phyloP scores from a whole-genome alignment of 2,888 invertebrate species.

The Dioctria rufipes region DNA sequence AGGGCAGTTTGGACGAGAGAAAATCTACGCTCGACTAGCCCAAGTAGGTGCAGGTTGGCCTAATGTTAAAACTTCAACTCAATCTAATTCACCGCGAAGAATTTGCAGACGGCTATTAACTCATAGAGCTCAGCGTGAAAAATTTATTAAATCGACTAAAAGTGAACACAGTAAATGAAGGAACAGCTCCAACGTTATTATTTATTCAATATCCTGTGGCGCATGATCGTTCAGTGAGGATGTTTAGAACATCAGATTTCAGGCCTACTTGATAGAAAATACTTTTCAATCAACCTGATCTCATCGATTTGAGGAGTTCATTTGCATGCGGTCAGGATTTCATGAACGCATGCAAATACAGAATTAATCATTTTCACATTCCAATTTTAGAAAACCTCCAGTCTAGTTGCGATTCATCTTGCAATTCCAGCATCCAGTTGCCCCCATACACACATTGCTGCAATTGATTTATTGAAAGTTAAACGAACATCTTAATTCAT shows the following conservation, averaged over 20 bases:
- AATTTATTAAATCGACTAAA: slow-evolving; percentile 52
- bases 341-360: slow-evolving; percentile 27
- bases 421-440: slow-evolving; percentile 39
- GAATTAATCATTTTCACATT: slow-evolving; percentile 50
- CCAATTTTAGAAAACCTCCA: slow-evolving; percentile 45
- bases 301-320: slow-evolving; percentile 35
- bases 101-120: slow-evolving; percentile 49
- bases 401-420: slow-evolving; percentile 12
- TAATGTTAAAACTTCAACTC: slow-evolving; percentile 36
- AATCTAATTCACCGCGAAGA: slow-evolving; percentile 39
- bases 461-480: slow-evolving; percentile 52
- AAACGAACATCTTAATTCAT: slow-evolving; percentile 58
- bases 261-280: slow-evolving; percentile 5
- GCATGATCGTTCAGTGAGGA: not conserved
- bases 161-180: slow-evolving; percentile 46
- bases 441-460: not conserved
- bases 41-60: slow-evolving; percentile 31
- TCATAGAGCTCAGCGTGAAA: slow-evolving; percentile 50
- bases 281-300: slow-evolving; percentile 26
- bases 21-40: slow-evolving; percentile 8
- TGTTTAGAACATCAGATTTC: slow-evolving; percentile 24
- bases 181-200: slow-evolving; percentile 30
- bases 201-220: slow-evolving; percentile 44
- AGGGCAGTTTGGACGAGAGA: slow-evolving; percentile 1
- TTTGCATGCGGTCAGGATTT: slow-evolving; percentile 28